Base-by-base conservation (phyloP, 1,140 invertebrate genomes). In the Trachymyrmex septentrionalis region DNA sequence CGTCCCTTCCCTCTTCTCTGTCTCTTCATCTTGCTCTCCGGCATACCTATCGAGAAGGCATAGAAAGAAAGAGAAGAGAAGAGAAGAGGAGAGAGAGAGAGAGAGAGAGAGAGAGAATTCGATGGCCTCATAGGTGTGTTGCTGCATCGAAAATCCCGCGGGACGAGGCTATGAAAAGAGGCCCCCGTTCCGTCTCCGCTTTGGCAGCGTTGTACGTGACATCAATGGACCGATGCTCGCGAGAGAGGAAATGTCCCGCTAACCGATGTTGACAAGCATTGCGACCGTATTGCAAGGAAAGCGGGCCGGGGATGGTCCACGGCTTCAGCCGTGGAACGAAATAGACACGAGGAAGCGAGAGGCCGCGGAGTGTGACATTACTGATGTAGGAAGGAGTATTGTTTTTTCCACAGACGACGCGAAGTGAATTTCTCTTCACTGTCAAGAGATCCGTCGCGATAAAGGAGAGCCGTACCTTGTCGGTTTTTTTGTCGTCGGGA, bases 241-340 rank as follows among this genome's bases (percentile, higher is more conserved):
- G 92, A 89, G 92, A 93, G 93, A 94, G 93, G 92, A 94, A 94
- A 94, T 94, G 92, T 94, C 93, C 88, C 90, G 90, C 92, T 94
- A 94, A 94, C 92, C 93, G 91, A 93, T 94, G 92, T 93, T 94
- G 94, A 94, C 94, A 94, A 93, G 88, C 93, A 94, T 94, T 93
- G 91, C 93, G 90, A 87, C 87, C 85, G 86, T 87, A 86, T 82
- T 72, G 85, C 87, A 66, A 72, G 85, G 38, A 87, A 38, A 71
- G 55, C 72, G 34, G 34, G 0, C n/a, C 72, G 19, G 24, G 53
- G 69, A 78, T 81, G 30, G 72, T 85, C 21, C 50, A 61, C 16
- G 63, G 59, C 34, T 87, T 67, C 71, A 87, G 77, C 38, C 69
- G 76, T 44, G 84, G 75, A 91, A 69, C 89, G 87, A 86, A 67